These are phyloP conservation scores for Porites lobata DNA, from an alignment of 92 coral and sea anemone species.

Conservation along the genomic window DNA sequence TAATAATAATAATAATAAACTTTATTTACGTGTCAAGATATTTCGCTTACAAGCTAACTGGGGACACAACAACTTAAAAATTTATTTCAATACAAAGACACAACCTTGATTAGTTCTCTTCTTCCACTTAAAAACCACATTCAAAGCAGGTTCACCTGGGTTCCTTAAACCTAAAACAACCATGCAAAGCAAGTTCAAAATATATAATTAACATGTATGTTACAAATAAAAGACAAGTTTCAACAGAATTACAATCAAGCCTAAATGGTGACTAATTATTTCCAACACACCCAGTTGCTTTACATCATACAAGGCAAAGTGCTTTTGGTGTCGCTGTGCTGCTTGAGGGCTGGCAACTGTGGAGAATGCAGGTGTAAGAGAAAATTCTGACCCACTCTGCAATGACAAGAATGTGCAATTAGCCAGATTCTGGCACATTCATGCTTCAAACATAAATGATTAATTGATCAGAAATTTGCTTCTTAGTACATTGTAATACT, in stretches of 20 bases:
- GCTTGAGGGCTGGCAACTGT: slow-evolving; percentile 43
- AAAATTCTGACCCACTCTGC: slow-evolving; percentile 83
- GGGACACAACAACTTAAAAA: too few relatives aligned
- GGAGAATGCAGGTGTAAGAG: slow-evolving; percentile 72
- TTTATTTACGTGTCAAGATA: too few relatives aligned
- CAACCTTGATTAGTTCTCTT: slow-evolving; percentile 71
- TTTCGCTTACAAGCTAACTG: too few relatives aligned
- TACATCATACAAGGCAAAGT: slow-evolving; percentile 84
- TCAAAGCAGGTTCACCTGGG: slow-evolving; percentile 64
- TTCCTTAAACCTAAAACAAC: slow-evolving; percentile 26
- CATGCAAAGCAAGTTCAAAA: not conserved
- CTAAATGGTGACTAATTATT: not conserved
- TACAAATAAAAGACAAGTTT: not conserved
- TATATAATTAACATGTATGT: too few relatives aligned
- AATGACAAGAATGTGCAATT: not conserved
- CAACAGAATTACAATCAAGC: not conserved
- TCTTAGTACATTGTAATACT: too few relatives aligned
- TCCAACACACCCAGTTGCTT: slow-evolving; percentile 71
- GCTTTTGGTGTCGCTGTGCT: slow-evolving; percentile 52
- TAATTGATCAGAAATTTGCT: too few relatives aligned
- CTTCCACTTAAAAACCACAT: slow-evolving; percentile 89
- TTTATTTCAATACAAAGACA: not conserved
- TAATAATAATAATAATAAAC: too few relatives aligned
- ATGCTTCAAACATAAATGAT: too few relatives aligned
- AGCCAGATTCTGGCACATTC: too few relatives aligned